Percentiles rank a stretch among this genome's conserved stretches.
Conservation (phyloP, 2,113 vertebrate genomes). For the Albula glossodonta region DNA sequence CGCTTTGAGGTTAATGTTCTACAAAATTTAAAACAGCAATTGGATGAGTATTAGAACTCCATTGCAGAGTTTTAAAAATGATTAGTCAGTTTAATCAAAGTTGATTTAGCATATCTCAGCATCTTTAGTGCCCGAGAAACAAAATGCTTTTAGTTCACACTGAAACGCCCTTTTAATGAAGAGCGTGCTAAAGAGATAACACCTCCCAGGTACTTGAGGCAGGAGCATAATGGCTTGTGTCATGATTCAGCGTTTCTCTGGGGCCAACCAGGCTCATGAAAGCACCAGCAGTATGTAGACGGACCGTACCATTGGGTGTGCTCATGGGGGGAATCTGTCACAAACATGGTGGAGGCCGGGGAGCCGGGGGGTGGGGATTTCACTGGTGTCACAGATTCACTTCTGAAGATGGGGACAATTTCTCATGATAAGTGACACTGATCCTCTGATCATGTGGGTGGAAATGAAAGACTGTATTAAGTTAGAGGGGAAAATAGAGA, state of each 20-base stretch:
- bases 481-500: background rate
- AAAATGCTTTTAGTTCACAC: background rate
- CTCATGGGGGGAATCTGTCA: background rate
- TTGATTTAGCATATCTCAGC: background rate
- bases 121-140: background rate
- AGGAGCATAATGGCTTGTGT: background rate
- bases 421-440: constrained; percentile 3
- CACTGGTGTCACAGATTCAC: background rate
- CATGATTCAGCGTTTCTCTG: background rate
- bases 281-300: background rate
- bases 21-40: background rate
- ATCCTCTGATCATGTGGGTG: constrained; percentile 27
- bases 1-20: background rate
- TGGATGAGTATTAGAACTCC: background rate
- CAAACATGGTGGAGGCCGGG: background rate
- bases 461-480: background rate
- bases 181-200: background rate
- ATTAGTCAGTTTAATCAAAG: background rate
- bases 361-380: background rate
- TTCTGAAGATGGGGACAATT: background rate
- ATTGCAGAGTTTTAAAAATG: background rate
- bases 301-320: background rate
- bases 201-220: background rate
- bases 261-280: background rate
- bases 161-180: constrained; percentile 5